Evolutionary conservation across 2,888 invertebrate species (phyloP), one percentile per base, ranked within the genome.

Genomic region (Trachelus tabidus): DNA sequence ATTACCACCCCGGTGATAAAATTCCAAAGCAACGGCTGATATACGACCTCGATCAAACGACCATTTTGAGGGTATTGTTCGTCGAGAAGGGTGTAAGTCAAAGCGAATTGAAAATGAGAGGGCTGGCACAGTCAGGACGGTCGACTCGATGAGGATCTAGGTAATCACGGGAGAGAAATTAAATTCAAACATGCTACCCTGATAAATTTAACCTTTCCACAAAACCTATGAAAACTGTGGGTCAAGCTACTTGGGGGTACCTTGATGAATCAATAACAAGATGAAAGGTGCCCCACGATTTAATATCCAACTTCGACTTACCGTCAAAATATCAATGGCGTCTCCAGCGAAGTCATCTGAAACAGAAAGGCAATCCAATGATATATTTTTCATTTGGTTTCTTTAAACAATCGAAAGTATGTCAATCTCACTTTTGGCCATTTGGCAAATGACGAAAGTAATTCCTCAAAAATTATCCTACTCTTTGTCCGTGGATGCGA

Each of bases 41-140:
- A 71, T 71, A 33, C 31, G 56, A 56, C 56, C 23, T 11, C 12
- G 71, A 37, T 71, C 31, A 71, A 71, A 71, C 71, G 71, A 71
- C 71, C 71, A 31, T 12, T 71, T 31, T 31, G 71, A 71, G 11
- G 34, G 6, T 31, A 71, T 23, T 71, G 71, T 30, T 71, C 12
- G 31, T 12, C 12, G 12, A 34, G 12, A 23, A 34, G 31, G 31
- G 71, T 11, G 71, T 71, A 1, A 71, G 33, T 1, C 71, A 34
- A 12, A 71, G 71, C 15, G 71, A 71, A 71, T 71, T 71, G 71
- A 71, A 71, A 71, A 71, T 71, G 71, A 71, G 71, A 71, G 71
- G 71, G 71, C 31, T 31, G 71, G 9, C 6, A 33, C 12, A 33
- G 31, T 15, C 31, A 3, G 31, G 33, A 31, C 31, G 12, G 4